Evolutionary conservation across 1,140 invertebrate genomes (phyloP).

Genomic region (Scaptomyza montana): DNA sequence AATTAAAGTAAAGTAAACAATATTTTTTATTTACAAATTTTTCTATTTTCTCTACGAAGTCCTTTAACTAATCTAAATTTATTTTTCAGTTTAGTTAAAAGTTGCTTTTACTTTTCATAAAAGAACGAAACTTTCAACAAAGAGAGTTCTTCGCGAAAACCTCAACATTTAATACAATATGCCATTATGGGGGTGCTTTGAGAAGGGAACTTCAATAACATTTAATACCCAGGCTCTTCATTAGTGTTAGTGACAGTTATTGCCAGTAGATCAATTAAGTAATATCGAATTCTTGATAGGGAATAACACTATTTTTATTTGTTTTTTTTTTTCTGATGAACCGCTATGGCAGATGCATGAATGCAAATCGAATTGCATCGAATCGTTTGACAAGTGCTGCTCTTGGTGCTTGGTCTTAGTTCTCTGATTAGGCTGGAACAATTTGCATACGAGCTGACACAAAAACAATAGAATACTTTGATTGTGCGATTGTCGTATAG

Average conservation of each 20-base stretch:
- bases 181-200: neutral
- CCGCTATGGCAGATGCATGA: conserved; percentile 28
- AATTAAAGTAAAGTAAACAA: too few relatives aligned
- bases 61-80: too few relatives aligned
- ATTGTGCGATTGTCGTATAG: conserved; percentile 29
- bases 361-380: conserved; percentile 27
- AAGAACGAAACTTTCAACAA: too few relatives aligned
- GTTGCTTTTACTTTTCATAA: too few relatives aligned
- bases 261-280: conserved; percentile 12
- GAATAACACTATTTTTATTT: neutral
- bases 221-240: conserved; percentile 1
- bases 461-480: conserved; percentile 37
- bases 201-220: neutral
- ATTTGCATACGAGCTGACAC: conserved; percentile 40
- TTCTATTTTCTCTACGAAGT: too few relatives aligned
- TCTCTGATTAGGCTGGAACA: conserved; percentile 6
- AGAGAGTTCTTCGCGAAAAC: neutral
- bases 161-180: neutral
- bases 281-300: neutral
- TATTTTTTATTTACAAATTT: too few relatives aligned
- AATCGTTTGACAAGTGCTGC: conserved; percentile 40
- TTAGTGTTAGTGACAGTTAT: conserved; percentile 13
- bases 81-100: too few relatives aligned
- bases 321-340: conserved; percentile 16
- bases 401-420: too few relatives aligned